Base-by-base conservation (phyloP, 1,140 invertebrate species). In the Glossosoma conforme region DNA sequence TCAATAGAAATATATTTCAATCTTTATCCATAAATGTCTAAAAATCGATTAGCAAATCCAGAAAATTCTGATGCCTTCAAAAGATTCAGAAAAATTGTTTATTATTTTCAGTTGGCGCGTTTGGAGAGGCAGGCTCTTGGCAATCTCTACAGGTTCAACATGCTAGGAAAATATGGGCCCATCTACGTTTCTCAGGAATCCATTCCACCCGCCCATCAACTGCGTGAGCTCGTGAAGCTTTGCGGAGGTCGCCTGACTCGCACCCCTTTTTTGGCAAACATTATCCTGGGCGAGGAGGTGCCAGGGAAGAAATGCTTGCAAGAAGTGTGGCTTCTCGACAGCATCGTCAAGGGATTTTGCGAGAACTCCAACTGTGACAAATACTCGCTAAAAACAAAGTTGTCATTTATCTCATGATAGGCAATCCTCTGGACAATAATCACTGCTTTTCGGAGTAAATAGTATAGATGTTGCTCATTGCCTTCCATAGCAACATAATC, bases 281-380 rank as follows among this genome's bases (percentile, higher is more conserved):
- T 74, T 13, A 52, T 67, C 17, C 56, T 76, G 20, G 72, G 69
- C 9, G 52, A 61, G 32, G 57, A 51, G 24, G 9, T 56, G 2
- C 17, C 48, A 6, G 55, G 62, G 5, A 53, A 59, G 18, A 45
- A 52, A 19, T 66, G 63, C 45, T 64, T 74, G 1, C 62, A 42
- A 9, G 69, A 68, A 54, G 64, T 61, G 28, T 76, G 73, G 73
- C 45, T 74, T 2, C 58, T 76, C 9, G 73, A 76, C 33, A 59
- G 57, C 19, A 56, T 59, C 17, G 49, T 49, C 8, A 43, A 36
- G 38, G 57, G 57, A 38, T 46, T 52, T 30, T 52, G 25, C 44
- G 50, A 49, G 41, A 37, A 28, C 24, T 9, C 20, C 10, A 22
- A 24, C n/a, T 28, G 6, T 28, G 25, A 28, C 25, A 8, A 15